Base-by-base conservation (phyloP, 2,113 vertebrate species). In the Maccullochella peelii region DNA sequence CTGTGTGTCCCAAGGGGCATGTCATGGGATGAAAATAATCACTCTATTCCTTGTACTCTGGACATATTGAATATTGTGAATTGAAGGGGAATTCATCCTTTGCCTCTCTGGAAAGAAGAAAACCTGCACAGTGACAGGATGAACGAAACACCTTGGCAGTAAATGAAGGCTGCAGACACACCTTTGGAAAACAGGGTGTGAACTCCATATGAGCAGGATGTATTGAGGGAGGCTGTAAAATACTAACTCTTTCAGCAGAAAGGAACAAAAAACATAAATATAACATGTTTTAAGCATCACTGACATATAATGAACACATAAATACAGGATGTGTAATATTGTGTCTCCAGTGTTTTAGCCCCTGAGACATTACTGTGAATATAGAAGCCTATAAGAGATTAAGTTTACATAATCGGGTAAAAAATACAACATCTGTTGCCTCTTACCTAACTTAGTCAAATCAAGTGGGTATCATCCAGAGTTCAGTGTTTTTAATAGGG, bases 21-120 rank as follows among this genome's bases (percentile, higher is more conserved):
- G 63, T 66, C 33, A 50, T 36, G 15, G 27, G 5, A 73, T 6
- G 12, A 50, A 78, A 66, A 54, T 58, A 74, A 77, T 54, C 30
- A 38, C 72, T 33, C 16, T 68, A 65, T 55, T 67, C 30, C 30
- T 40, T 62, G 30, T 68, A n/a, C 47, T 47, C 47, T 57, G 33
- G n/a, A 50, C 50, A 66, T 16, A 65, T 72, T 73, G n/a, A 10
- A 59, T 9, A 47, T 4, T 66, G 57, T 52, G 25, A 59, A 44
- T 44, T 33, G 14, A 71, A 27, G 11, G 42, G 6, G 21, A 15
- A 23, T 50, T 42, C 12, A 20, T 27, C 15, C 27, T 77, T 23
- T 73, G 21, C 42, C 2, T 49, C 38, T 47, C 14, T 67, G 57
- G 47, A 18, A 59, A 55, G 52, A 70, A 66, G 42, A 42, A 49